Conservation (phyloP, 2,888 invertebrate genomes). For the Caenorhabditis doughertyi region DNA sequence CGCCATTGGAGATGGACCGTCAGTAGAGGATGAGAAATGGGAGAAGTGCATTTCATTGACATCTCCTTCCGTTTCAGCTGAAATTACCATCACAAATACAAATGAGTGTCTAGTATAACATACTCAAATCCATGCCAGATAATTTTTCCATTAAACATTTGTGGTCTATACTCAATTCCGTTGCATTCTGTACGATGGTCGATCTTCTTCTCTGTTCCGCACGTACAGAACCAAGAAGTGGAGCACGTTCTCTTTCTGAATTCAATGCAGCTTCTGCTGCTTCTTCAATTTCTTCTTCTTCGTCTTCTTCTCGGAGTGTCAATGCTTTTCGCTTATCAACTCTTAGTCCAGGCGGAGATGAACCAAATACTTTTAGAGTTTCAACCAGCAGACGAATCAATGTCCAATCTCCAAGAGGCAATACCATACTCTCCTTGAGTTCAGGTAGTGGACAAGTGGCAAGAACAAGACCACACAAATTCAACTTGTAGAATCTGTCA, state of each 20-base stretch:
- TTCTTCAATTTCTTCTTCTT: slow-evolving; percentile 64
- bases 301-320: slow-evolving; percentile 69
- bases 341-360: slow-evolving; percentile 68
- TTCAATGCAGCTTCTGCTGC: slow-evolving; percentile 54
- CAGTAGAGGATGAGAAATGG: slow-evolving; percentile 61
- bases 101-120: slow-evolving; percentile 11
- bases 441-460: slow-evolving; percentile 84
- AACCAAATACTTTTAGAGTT: slow-evolving; percentile 76
- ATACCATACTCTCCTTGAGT: slow-evolving; percentile 74
- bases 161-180: slow-evolving; percentile 72
- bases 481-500: slow-evolving; percentile 66
- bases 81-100: neutral
- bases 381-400: slow-evolving; percentile 80
- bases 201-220: slow-evolving; percentile 65
- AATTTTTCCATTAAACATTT: slow-evolving; percentile 75
- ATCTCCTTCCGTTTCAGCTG: slow-evolving; percentile 73
- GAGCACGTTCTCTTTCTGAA: slow-evolving; percentile 56
- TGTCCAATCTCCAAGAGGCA: slow-evolving; percentile 82
- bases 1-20: slow-evolving; percentile 50
- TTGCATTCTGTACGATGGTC: slow-evolving; percentile 61
- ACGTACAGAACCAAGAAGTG: slow-evolving; percentile 53
- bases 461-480: slow-evolving; percentile 81
- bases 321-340: slow-evolving; percentile 65
- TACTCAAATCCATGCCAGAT: slow-evolving; percentile 74
- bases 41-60: slow-evolving; percentile 63